These are phyloP conservation scores for Asarcornis scutulata DNA, from an alignment of 2,113 vertebrate genomes.

Conservation along the genomic window DNA sequence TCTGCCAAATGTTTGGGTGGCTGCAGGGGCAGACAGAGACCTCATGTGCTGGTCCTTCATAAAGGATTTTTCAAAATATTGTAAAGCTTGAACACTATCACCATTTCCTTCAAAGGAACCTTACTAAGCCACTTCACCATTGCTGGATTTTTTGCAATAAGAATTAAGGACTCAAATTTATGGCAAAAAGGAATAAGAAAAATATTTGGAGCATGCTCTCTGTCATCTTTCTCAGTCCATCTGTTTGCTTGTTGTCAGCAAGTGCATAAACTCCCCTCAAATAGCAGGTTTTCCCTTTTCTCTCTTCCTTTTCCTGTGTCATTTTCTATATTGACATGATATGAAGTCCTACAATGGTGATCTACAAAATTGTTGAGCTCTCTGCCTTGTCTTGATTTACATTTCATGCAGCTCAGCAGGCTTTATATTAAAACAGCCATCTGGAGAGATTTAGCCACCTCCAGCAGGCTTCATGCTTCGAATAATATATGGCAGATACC, in stretches of 20 bases:
- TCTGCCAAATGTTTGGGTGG: background rate
- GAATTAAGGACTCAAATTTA: background rate
- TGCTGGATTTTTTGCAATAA: background rate
- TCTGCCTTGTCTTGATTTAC: conserved; percentile 8
- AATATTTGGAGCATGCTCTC: background rate
- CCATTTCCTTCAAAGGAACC: background rate
- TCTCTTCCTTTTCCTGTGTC: background rate
- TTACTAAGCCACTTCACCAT: background rate
- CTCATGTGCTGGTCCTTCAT: background rate
- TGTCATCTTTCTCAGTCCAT: background rate
- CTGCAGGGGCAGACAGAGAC: background rate
- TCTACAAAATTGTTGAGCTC: background rate
- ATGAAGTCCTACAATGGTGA: background rate
- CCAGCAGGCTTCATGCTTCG: background rate
- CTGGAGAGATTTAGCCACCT: conserved; percentile 37
- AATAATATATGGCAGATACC: conserved; percentile 24
- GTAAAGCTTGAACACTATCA: background rate
- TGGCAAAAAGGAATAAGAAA: background rate
- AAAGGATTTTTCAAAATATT: background rate
- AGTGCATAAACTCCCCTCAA: background rate
- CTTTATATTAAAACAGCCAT: conserved; percentile 29
- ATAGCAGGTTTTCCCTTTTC: background rate
- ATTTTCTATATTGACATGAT: background rate
- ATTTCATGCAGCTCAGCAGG: background rate
- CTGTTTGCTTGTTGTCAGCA: background rate